Evolutionary conservation across 2,888 invertebrate genomes (phyloP), one percentile per base, ranked within the genome.

Genomic region (Xestia c-nigrum): DNA sequence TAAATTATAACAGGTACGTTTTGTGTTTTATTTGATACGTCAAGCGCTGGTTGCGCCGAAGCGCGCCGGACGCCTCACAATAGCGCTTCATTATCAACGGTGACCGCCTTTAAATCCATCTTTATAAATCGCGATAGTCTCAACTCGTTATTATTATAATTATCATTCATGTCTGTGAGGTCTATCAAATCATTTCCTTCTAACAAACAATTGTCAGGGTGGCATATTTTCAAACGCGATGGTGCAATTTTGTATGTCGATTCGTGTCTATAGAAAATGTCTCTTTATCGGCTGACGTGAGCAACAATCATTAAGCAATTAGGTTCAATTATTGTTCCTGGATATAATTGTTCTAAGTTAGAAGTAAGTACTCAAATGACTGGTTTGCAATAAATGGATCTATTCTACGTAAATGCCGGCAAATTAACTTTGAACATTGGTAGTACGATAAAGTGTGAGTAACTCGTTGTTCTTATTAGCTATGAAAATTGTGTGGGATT

Each of bases 1-100:
- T 96, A 96, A 96, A 96, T 96, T 96, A 96, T 96, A 96, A 96
- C 96, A 95, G 95, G 92, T 92, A 92, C 93, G 92, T 93, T 92
- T 93, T 94, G 92, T 92, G 92, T 94, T 94, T 94, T 94, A 94
- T 94, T 93, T 92, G 94, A 95, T 93, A 92, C 91, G 93, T 93
- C 94, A 92, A 88, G 87, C 87, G 85, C 75, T 87, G 91, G 88
- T 89, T 88, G 89, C 88, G 88, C 88, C 88, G 91, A 90, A 91
- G 90, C 90, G 90, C 91, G 88, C 90, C 90, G 82, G 85, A 87
- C 85, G 79, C 81, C 85, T 85, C 87, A 94, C 95, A 95, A 95
- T 94, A 90, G 93, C 81, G 91, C 93, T 94, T 96, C 96, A 95
- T 96, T 96, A 96, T 91, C 83, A 91, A 94, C 93, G 92, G 96